phyloP scores from a whole-genome alignment of 2,888 invertebrate species.

The Dicycla oo region DNA sequence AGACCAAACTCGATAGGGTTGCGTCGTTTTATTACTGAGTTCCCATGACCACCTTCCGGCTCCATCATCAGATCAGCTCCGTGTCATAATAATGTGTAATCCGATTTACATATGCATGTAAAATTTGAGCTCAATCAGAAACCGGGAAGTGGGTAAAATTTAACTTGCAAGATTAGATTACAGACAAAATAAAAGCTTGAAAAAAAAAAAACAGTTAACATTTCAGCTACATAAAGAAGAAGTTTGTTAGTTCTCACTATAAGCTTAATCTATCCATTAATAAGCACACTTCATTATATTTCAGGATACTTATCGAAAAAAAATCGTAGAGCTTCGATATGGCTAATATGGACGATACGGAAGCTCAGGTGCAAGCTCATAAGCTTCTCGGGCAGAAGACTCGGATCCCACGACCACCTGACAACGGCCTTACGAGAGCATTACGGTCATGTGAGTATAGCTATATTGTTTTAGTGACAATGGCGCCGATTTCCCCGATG shows the following conservation, averaged over 20 bases:
- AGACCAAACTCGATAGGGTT: too few species aligned
- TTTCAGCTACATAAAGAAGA: neutral
- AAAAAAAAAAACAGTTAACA: neutral
- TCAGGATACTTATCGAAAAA: constrained; percentile 32
- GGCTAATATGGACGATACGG: constrained; percentile 77
- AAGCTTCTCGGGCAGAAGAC: constrained; percentile 84
- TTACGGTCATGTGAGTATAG: constrained; percentile 84
- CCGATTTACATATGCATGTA: too few species aligned
- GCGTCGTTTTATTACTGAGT: too few species aligned
- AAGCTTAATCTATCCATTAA: constrained; percentile 1
- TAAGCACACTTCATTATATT: constrained; percentile 19
- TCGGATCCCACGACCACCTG: constrained; percentile 69
- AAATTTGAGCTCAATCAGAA: too few species aligned
- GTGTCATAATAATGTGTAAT: too few species aligned
- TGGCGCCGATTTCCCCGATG: neutral
- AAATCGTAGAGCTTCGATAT: constrained; percentile 5
- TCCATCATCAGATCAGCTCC: too few species aligned
- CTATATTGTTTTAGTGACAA: constrained; percentile 2
- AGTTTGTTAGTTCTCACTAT: neutral
- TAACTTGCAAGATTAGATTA: too few species aligned
- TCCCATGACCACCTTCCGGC: too few species aligned
- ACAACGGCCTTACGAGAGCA: constrained; percentile 79
- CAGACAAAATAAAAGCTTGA: too few species aligned
- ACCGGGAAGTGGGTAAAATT: too few species aligned
- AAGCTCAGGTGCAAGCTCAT: constrained; percentile 81